Conservation (phyloP, 2,113 vertebrate species). For the Glaucidium brasilianum region DNA sequence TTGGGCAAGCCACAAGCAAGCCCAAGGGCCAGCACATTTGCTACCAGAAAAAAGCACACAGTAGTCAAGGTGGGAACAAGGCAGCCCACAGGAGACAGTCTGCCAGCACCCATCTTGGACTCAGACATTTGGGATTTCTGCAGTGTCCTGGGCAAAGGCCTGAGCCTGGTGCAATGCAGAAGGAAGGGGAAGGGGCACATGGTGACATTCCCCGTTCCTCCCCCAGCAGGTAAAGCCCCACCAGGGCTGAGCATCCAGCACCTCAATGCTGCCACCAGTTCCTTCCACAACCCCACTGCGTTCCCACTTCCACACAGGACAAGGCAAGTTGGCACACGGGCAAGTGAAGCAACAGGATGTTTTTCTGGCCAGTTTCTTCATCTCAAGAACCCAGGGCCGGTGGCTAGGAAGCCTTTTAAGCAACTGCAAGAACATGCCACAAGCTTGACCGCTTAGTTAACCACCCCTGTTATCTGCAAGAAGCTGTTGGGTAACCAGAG, state of each 20-base stretch:
- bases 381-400: not conserved
- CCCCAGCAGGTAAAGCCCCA: not conserved
- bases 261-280: rapidly evolving
- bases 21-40: not conserved
- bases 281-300: not conserved
- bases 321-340: not conserved
- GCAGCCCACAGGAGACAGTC: not conserved
- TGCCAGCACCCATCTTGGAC: no score
- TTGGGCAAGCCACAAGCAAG: not conserved
- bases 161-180: not conserved
- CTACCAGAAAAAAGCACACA: not conserved
- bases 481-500: constrained; percentile 14
- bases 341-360: constrained; percentile 16
- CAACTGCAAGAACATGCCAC: not conserved
- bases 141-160: not conserved
- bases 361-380: constrained; percentile 32
- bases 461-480: not conserved
- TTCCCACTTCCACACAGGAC: not conserved
- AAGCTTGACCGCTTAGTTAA: not conserved
- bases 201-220: not conserved
- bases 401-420: not conserved
- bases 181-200: not conserved
- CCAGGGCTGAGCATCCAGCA: not conserved
- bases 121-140: not conserved
- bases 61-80: not conserved